Base-by-base conservation (phyloP, 2,113 vertebrate genomes). In the Etheostoma spectabile region DNA sequence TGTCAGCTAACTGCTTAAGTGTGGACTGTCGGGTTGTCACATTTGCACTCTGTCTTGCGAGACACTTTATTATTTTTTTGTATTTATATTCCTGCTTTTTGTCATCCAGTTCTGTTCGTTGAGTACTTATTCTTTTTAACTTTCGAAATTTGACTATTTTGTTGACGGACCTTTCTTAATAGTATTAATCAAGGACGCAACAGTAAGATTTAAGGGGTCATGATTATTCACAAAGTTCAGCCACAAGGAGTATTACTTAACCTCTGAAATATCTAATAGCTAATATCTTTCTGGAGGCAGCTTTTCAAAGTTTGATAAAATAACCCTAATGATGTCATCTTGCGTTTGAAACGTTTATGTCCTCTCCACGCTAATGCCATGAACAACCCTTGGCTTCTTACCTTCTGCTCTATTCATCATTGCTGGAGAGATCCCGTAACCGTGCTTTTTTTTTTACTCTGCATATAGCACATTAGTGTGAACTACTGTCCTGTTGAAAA, bases 401-500 rank as follows among this genome's bases (percentile, higher is more conserved):
- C 46, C 74, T 51, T 74, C 69, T 59, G 19, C 56, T 78, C 77
- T 63, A 79, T 83, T 89, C 51, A 86, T 91, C 79, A 87, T 49
- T 60, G 55, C 24, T 67, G 24, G 49, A 82, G 24, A 72, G 48
- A 77, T 76, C 57, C 56, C 48, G 52, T 16, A 42, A 70, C 33
- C 19, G 2, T 42, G 21, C 10, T 6, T 15, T 3, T n/a, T 30
- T 16, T 71, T 76, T 22, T 62, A 48, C 52, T 19, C 48, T 33
- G 52, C 56, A 78, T n/a, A 82, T 60, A 72, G 59, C 46, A 73
- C 79, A 68, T 78, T 70, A 81, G 62, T 60, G 42, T 63, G 30
- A 56, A 83, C 48, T 2, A 48, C 45, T 42, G 53, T 53, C 51
- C 73, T 51, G 22, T 19, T 67, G 72, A 64, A 70, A 81, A 60